Evolutionary conservation across 2,888 invertebrate genomes (phyloP).

Genomic region (Zygaena filipendulae): DNA sequence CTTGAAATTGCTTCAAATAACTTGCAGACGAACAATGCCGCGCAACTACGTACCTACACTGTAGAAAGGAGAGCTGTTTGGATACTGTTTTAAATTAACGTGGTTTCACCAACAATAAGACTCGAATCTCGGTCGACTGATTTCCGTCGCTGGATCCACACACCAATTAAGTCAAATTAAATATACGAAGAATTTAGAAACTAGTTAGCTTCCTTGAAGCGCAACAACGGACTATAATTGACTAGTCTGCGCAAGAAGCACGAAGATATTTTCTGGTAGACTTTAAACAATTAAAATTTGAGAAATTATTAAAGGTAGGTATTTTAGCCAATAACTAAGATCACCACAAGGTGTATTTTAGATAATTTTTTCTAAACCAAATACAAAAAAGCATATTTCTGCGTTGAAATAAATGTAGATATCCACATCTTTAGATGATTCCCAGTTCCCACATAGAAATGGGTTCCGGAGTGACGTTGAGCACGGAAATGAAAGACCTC

Average conservation of each 20-base stretch:
- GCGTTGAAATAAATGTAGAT: too few species aligned
- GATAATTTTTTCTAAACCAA: too few species aligned
- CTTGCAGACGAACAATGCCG: conserved; percentile 21
- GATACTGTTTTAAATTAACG: conserved; percentile 40
- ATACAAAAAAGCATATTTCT: too few species aligned
- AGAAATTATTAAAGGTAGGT: too few species aligned
- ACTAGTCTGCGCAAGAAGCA: conserved; percentile 53
- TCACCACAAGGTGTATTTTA: too few species aligned
- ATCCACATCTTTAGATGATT: conserved; percentile 32
- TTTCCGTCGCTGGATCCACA: conserved; percentile 50
- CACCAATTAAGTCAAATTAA: conserved; percentile 65
- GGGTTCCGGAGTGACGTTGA: conserved; percentile 42
- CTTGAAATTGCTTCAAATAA: conserved; percentile 10
- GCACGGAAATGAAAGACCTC: conserved; percentile 50
- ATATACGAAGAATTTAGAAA: conserved; percentile 68
- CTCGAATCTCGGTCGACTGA: conserved; percentile 61
- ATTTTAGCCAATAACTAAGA: too few species aligned
- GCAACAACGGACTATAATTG: conserved; percentile 65
- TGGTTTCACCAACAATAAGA: conserved; percentile 56
- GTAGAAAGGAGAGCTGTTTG: conserved; percentile 24
- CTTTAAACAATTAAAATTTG: too few species aligned
- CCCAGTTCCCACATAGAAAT: conserved; percentile 42
- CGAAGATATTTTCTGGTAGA: conserved; percentile 49
- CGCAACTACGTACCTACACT: conserved; percentile 23
- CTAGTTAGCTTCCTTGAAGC: conserved; percentile 65